Base-by-base conservation (phyloP, 2,797 vertebrate genomes). In the Acrocephalus scirpaceus region DNA sequence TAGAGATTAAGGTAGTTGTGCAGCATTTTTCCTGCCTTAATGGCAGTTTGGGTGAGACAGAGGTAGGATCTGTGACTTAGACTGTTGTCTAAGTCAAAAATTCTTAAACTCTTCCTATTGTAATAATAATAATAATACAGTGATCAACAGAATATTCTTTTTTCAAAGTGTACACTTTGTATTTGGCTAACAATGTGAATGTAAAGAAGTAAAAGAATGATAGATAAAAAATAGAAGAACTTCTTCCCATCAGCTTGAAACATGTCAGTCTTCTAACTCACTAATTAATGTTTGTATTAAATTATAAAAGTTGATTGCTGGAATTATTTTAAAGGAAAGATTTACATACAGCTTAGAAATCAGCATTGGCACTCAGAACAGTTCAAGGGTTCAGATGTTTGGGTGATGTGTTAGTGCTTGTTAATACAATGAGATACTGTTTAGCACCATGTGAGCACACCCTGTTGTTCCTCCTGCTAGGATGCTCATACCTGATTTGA, bases 221-320 rank as follows among this genome's bases (percentile, higher is more conserved):
- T 57, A 84, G 71, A 26, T 79, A 53, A 80, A 84, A 88, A 78
- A 71, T 7, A 47, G n/a, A 92, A 65, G 15, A 76, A 6, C 34
- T 71, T 61, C 45, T 91, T 86, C 32, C 40, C 4, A 38, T 80
- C 42, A 64, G 25, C 58, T 80, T 86, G 50, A 83, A 79, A 71
- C 61, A 48, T 7, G 38, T 86, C 72, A 72, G 54, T 79, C 40
- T 79, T 93, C 81, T 97, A 95, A 96, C 86, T 93, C 47, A 93
- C 86, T 95, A 93, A 94, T 96, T 77, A 89, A 48, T 74, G 30
- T 78, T 91, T 86, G 38, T 74, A 67, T 95, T 89, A 73, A 89
- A 89, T 89, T 62, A 34, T 58, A 73, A 5, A 74, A 70, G 20
- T 57, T 44, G 42, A 65, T 73, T 71, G 45, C 62, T 91, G 58